Conservation (phyloP, 2,113 vertebrate species). For the Agelaius phoeniceus region DNA sequence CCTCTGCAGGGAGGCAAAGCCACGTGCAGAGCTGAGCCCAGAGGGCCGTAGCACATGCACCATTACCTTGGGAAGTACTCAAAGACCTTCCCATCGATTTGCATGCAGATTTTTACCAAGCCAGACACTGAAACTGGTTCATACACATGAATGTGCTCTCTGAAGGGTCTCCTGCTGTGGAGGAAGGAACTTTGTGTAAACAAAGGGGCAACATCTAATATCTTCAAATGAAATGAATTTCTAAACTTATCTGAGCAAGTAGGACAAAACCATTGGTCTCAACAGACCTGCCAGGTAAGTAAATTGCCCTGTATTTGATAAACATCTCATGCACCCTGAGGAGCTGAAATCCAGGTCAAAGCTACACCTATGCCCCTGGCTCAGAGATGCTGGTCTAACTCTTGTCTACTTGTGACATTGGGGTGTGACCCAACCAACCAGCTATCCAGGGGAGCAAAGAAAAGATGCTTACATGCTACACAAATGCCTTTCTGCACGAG, state of each 20-base stretch:
- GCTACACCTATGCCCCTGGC: not conserved
- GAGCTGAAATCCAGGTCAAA: not conserved
- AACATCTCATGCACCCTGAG: not conserved
- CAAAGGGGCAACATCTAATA: not conserved
- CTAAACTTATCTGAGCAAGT: not conserved
- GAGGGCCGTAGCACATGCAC: not conserved
- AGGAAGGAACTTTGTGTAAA: not conserved
- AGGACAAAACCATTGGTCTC: not conserved
- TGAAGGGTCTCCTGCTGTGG: not conserved
- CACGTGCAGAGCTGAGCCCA: not conserved
- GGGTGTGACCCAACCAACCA: not conserved
- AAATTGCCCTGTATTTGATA: not conserved
- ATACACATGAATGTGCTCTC: rapidly evolving
- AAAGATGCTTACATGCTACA: not conserved
- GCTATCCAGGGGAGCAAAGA: rapidly evolving
- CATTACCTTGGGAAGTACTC: not conserved
- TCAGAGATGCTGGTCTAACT: not conserved
- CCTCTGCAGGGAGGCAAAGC: not conserved
- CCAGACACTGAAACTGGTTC: not conserved
- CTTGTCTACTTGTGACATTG: not conserved
- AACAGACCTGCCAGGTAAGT: not conserved
- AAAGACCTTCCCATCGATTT: not conserved
- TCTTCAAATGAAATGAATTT: not conserved
- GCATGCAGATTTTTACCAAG: not conserved
- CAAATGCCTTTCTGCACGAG: not conserved